Evolutionary conservation across 2,797 vertebrate genomes (phyloP).

Genomic region (Rhynchonycteris naso): DNA sequence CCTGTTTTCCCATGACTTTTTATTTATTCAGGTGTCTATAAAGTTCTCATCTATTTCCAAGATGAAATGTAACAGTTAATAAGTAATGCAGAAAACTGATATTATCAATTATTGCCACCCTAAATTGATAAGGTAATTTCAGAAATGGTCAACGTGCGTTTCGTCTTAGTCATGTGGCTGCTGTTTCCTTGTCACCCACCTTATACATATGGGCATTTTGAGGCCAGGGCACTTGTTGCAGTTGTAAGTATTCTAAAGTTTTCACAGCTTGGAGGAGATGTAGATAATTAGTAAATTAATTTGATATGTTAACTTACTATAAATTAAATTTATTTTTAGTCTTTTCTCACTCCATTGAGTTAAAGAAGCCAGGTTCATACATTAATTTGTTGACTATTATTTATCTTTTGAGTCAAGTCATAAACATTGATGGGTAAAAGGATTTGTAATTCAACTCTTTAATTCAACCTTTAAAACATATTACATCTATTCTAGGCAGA

Average conservation of each 20-base stretch:
- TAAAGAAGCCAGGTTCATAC: not conserved
- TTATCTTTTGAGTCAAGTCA: not conserved
- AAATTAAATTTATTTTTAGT: not conserved
- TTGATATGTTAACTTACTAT: not conserved
- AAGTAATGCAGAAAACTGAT: not conserved
- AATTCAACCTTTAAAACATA: not conserved
- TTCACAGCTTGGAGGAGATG: conserved; percentile 3
- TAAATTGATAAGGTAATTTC: not conserved
- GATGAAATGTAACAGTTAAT: not conserved
- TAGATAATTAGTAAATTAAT: not conserved
- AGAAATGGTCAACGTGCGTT: not conserved
- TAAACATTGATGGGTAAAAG: not conserved
- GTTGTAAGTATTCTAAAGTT: not conserved
- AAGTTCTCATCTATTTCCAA: not conserved
- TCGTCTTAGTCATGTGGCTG: not conserved
- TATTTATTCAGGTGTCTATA: not conserved
- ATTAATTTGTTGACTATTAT: not conserved
- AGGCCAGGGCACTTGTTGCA: not conserved
- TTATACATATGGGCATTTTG: not conserved
- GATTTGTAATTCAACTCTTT: not conserved
- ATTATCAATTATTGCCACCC: not conserved
- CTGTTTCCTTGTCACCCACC: not conserved
- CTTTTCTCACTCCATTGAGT: not conserved
- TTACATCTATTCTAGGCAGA: not conserved
- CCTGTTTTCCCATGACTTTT: not conserved